phyloP scores from a whole-genome alignment of 2,113 vertebrate genomes.

The Taxidea taxus region DNA sequence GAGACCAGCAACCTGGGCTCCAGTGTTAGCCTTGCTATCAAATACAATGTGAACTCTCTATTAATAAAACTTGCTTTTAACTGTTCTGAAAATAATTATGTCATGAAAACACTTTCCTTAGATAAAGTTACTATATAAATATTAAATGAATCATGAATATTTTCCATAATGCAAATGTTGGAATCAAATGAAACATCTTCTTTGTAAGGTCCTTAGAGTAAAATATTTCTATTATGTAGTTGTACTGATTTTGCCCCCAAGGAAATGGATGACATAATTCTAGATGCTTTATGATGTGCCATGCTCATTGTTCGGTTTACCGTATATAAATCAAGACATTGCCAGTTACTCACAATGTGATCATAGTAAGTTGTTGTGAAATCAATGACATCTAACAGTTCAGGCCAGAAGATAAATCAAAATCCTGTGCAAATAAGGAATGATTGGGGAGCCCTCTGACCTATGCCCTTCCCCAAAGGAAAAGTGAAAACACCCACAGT shows the following conservation, averaged over 20 bases:
- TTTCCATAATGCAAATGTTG: conserved; percentile 35
- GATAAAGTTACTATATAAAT: neutral
- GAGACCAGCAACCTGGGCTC: neutral
- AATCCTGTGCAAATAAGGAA: neutral
- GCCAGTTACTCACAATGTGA: conserved; percentile 43
- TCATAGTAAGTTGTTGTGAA: conserved; percentile 50
- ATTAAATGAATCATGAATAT: conserved; percentile 17
- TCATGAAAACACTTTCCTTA: neutral
- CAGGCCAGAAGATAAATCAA: neutral
- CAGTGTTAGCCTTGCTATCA: neutral
- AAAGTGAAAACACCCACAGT: neutral
- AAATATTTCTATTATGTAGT: neutral
- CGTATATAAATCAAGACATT: conserved; percentile 53
- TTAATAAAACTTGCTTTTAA: conserved; percentile 39
- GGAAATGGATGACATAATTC: conserved; percentile 51
- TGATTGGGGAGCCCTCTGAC: neutral
- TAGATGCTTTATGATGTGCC: conserved; percentile 41
- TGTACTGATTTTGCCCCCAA: conserved; percentile 4
- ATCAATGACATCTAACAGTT: conserved; percentile 32
- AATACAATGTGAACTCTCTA: neutral
- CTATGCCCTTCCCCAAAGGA: neutral
- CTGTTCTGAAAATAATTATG: conserved; percentile 6
- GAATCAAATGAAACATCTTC: conserved; percentile 9
- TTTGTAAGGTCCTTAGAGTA: neutral
- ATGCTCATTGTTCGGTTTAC: neutral